Evolutionary conservation across 64 coral and sea anemone genomes (phyloP).

Genomic region (Trachythela sp.): DNA sequence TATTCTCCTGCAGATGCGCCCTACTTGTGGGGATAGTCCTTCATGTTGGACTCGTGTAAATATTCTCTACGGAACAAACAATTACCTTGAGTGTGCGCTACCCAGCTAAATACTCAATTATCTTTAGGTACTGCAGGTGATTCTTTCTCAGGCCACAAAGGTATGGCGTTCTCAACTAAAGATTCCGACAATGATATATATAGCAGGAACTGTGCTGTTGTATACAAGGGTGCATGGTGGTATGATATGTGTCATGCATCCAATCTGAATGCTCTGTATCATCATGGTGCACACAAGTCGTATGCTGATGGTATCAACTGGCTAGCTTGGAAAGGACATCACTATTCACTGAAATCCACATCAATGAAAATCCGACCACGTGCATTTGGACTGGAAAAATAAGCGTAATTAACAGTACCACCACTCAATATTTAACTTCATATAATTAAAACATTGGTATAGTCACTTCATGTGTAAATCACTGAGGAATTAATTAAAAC

Average conservation of each 20-base stretch:
- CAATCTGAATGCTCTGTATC: conserved; percentile 5
- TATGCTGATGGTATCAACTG: conserved; percentile 13
- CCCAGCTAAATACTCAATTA: not conserved
- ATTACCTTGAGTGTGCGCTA: too few species aligned
- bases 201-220: not conserved
- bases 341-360: not conserved
- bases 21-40: not conserved
- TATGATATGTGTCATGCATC: not conserved
- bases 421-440: too few species aligned
- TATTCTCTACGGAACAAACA: too few species aligned
- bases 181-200: not conserved
- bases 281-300: not conserved
- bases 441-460: too few species aligned
- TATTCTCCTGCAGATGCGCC: too few species aligned
- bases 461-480: too few species aligned
- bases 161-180: not conserved
- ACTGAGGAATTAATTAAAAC: too few species aligned
- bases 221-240: not conserved
- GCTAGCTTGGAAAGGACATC: not conserved
- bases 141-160: not conserved
- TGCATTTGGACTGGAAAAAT: not conserved
- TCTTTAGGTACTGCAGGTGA: not conserved
- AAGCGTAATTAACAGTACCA: not conserved
- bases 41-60: not conserved
- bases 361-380: not conserved